phyloP scores from a whole-genome alignment of 2,888 invertebrate genomes.

The Erebia aethiops region DNA sequence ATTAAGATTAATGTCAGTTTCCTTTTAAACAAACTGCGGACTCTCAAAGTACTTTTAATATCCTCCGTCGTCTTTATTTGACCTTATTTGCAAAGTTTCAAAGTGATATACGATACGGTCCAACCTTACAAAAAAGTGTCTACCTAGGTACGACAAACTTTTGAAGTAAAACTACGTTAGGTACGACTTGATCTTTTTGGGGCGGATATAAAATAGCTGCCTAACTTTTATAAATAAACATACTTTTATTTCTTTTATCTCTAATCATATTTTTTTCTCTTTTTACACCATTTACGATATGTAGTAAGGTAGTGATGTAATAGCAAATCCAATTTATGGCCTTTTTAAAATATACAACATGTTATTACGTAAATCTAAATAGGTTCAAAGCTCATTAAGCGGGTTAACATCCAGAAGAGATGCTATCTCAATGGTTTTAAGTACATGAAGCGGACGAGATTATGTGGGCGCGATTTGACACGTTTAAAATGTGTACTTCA shows the following conservation, averaged over 20 bases:
- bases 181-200: not conserved
- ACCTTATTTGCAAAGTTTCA: slow-evolving; percentile 32
- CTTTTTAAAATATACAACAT: not conserved
- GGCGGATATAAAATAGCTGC: too few species aligned
- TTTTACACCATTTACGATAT: too few species aligned
- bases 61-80: slow-evolving; percentile 33
- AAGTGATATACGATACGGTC: slow-evolving; percentile 28
- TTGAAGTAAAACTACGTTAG: not conserved
- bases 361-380: not conserved
- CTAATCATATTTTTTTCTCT: too few species aligned
- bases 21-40: slow-evolving; percentile 68
- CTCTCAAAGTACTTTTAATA: slow-evolving; percentile 49
- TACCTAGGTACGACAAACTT: too few species aligned
- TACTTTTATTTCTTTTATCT: too few species aligned
- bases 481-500: slow-evolving; percentile 22
- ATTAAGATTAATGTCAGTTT: slow-evolving; percentile 68
- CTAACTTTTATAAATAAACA: too few species aligned
- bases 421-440: slow-evolving; percentile 12
- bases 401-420: slow-evolving; percentile 14
- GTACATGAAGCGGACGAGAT: slow-evolving; percentile 21
- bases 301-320: not conserved
- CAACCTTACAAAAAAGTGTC: slow-evolving; percentile 9
- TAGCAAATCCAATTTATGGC: slow-evolving; percentile 5
- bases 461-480: slow-evolving; percentile 29
- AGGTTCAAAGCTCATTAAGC: slow-evolving; percentile 21